phyloP scores from a whole-genome alignment of 2,113 vertebrate genomes.

The Camelus bactrianus region DNA sequence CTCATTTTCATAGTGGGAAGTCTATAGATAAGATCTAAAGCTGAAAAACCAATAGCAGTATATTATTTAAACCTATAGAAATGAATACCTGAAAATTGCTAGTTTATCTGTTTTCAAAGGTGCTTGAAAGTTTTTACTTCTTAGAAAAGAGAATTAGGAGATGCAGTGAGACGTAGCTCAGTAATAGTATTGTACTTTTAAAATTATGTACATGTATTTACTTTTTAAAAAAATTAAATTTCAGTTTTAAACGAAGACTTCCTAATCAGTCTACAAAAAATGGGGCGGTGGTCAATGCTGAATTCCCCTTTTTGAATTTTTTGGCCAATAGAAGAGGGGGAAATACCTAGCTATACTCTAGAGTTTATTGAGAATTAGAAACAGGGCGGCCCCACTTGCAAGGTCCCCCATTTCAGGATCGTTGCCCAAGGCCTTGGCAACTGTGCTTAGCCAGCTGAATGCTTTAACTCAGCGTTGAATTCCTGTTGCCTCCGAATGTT shows the following conservation, averaged over 20 bases:
- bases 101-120: constrained; percentile 37
- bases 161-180: background rate
- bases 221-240: constrained; percentile 14
- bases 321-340: background rate
- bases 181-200: background rate
- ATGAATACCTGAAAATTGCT: constrained; percentile 15
- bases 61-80: constrained; percentile 28
- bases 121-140: constrained; percentile 4
- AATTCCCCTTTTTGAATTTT: background rate
- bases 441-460: constrained; percentile 53
- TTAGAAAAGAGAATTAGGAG: constrained; percentile 15
- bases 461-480: constrained; percentile 62
- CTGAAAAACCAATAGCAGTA: background rate
- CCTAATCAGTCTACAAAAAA: background rate
- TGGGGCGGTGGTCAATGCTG: background rate
- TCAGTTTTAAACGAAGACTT: constrained; percentile 43
- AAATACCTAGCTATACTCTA: background rate
- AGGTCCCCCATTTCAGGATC: constrained; percentile 50
- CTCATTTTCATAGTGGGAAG: background rate
- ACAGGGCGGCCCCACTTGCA: constrained; percentile 28
- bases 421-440: constrained; percentile 61
- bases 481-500: constrained; percentile 66
- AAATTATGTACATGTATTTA: background rate
- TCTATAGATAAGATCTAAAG: constrained; percentile 29
- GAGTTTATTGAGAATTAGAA: constrained; percentile 24